Conservation (phyloP, 2,888 invertebrate genomes). For the Seladonia tumulorum region DNA sequence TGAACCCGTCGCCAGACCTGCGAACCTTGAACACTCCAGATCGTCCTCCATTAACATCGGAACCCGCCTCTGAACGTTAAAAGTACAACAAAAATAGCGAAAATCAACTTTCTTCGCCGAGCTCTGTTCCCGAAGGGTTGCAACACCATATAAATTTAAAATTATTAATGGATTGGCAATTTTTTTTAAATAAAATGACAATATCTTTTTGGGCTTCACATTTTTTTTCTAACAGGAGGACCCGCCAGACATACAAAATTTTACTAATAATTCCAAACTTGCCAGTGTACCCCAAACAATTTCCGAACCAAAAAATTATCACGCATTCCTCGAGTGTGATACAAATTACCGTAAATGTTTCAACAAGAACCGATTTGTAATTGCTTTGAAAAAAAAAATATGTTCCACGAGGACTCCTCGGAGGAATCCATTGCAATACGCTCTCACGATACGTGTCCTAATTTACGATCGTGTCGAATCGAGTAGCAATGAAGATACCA, state of each 20-base stretch:
- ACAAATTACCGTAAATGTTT: not conserved
- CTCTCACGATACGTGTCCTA: not conserved
- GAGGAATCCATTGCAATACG: not conserved
- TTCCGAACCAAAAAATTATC: not conserved
- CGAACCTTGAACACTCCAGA: conserved; percentile 36
- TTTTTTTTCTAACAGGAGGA: too few species aligned
- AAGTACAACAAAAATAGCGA: not conserved
- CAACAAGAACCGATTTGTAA: not conserved
- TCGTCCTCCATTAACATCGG: not conserved
- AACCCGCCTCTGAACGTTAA: not conserved
- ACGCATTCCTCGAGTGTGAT: not conserved
- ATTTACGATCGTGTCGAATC: not conserved
- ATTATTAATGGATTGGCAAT: too few species aligned
- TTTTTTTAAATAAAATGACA: too few species aligned
- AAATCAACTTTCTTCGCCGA: too few species aligned
- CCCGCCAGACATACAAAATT: not conserved
- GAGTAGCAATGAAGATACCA: not conserved
- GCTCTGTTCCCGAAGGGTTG: too few species aligned
- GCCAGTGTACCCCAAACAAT: not conserved
- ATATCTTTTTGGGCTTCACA: too few species aligned
- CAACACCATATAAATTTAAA: too few species aligned
- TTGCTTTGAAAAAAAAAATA: not conserved
- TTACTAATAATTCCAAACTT: not conserved
- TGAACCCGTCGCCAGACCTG: conserved; percentile 40
- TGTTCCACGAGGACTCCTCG: not conserved